phyloP scores from a whole-genome alignment of 2,797 vertebrate genomes.

The Anguilla obscura region DNA sequence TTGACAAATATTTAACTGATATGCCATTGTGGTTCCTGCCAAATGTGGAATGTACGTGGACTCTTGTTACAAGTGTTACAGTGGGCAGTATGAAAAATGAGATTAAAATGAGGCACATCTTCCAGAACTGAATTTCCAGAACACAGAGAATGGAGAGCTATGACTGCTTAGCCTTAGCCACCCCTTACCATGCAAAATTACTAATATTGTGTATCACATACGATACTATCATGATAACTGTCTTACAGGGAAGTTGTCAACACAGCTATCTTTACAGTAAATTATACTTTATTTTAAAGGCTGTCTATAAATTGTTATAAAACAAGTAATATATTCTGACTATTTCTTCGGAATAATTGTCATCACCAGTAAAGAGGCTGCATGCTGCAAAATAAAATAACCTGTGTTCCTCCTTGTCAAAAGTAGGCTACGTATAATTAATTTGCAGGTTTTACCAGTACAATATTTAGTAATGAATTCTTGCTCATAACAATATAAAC shows the following conservation, averaged over 20 bases:
- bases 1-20: slow-evolving; percentile 5
- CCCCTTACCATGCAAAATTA: background rate
- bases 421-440: background rate
- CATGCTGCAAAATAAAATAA: background rate
- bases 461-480: background rate
- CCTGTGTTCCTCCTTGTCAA: background rate
- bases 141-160: background rate
- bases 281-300: background rate
- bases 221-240: background rate
- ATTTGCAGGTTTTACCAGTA: background rate
- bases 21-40: background rate
- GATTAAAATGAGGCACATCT: background rate
- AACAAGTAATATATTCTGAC: background rate
- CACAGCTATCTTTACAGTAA: background rate
- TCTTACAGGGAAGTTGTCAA: background rate
- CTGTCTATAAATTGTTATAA: background rate
- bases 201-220: background rate
- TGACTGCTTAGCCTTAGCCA: background rate
- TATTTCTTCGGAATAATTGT: background rate
- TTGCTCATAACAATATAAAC: background rate
- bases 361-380: background rate
- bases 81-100: background rate
- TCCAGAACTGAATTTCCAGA: background rate
- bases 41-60: slow-evolving; percentile 13
- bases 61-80: background rate